Evolutionary conservation across 1,140 invertebrate genomes (phyloP), one percentile per base, ranked within the genome.

Genomic region (Aethina tumida): DNA sequence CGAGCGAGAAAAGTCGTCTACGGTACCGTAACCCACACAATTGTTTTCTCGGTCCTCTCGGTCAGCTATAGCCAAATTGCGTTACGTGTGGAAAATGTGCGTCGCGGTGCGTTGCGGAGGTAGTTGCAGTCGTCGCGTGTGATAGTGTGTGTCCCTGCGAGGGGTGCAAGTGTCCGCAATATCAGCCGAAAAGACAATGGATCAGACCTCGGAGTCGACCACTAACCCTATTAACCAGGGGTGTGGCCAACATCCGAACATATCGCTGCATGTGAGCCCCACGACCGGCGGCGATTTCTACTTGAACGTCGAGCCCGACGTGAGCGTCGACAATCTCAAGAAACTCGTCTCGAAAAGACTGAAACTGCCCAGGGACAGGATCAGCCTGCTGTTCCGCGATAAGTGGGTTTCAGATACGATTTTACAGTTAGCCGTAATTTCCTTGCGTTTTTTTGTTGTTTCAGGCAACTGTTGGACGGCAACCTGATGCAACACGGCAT

Each of bases 281-380:
- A 93, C 88, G 35, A 94, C 87, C 40, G 89, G 90, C 53, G 87
- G 88, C 54, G 84, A 83, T 56, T 90, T 93, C 63, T 77, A 84
- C 50, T 71, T 95, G 45, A 76, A 73, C 40, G 75, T 92, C 37
- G 77, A 84, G 45, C 73, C 74, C 43, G 74, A 77, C 53, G 84
- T 84, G 47, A 85, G 76, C 41, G 79, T 94, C 31, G 86, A 90
- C 53, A 84, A 81, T 59, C 73, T 94, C 9, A 92, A 93, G 65
- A 88, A 88, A 66, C 71, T 84, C 29, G 84, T 94, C 51, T 88
- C 88, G n/a, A 89, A 90, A 65, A 81, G 79, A 60, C 70, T 93
- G 40, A 90, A 88, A 73, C 84, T 94, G 56, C 78, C 84, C 45
- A 90, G 90, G 66, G 87, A 92, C 68, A 77, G 86, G 57, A 91